Conservation (phyloP, 2,888 invertebrate species). For the Oscheius sp. region DNA sequence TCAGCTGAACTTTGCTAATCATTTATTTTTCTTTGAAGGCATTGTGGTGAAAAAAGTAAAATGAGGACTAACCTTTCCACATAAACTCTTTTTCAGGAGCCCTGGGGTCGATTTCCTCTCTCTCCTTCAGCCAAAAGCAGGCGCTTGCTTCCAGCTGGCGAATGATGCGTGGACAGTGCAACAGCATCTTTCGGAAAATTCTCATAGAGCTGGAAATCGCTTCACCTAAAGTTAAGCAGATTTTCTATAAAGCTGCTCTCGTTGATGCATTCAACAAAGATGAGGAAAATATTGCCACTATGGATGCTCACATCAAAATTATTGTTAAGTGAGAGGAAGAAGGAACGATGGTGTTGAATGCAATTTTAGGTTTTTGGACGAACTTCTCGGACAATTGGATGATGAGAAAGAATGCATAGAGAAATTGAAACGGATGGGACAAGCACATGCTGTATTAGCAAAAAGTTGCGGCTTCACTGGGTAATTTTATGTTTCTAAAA, state of each 20-base stretch:
- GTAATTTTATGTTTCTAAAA: not conserved
- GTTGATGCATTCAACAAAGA: constrained; percentile 69
- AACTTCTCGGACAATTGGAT: constrained; percentile 60
- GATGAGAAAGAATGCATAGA: constrained; percentile 57
- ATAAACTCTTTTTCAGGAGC: constrained; percentile 42
- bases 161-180: constrained; percentile 55
- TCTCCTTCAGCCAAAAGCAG: constrained; percentile 56
- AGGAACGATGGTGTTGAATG: not conserved
- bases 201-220: constrained; percentile 65
- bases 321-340: constrained; percentile 53
- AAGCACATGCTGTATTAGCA: constrained; percentile 51
- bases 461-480: constrained; percentile 51
- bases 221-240: constrained; percentile 68
- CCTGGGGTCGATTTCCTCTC: constrained; percentile 49
- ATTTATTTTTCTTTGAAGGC: too few relatives aligned
- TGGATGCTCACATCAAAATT: constrained; percentile 66
- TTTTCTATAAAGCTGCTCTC: constrained; percentile 69
- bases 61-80: too few relatives aligned
- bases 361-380: constrained; percentile 67
- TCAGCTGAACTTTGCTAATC: too few relatives aligned
- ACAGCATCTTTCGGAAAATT: constrained; percentile 61
- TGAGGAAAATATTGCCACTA: constrained; percentile 61
- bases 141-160: constrained; percentile 63
- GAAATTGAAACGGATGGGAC: constrained; percentile 44
- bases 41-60: too few relatives aligned